Conservation (phyloP, 2,888 invertebrate genomes). For the Oscheius sp. region DNA sequence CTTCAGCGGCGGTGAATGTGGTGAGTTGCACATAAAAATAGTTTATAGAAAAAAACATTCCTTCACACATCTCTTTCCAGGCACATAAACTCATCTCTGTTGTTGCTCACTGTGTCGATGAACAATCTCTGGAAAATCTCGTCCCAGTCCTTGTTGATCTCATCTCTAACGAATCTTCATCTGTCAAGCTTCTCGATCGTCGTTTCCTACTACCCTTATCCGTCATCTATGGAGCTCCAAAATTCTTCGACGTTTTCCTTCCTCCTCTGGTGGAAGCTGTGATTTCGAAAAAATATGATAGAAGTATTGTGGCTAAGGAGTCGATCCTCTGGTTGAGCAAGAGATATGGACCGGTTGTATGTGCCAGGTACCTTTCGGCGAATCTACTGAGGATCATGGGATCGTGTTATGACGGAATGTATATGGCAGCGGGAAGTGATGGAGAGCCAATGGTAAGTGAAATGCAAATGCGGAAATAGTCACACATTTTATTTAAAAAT, state of each 20-base stretch:
- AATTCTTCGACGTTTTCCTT: conserved; percentile 59
- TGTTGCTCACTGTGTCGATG: conserved; percentile 41
- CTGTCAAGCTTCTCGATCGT: conserved; percentile 62
- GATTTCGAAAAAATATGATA: conserved; percentile 41
- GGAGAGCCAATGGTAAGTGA: conserved; percentile 10
- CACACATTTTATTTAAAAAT: no score
- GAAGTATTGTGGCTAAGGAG: conserved; percentile 61
- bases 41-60: not conserved
- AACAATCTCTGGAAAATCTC: conserved; percentile 39
- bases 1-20: conserved; percentile 43
- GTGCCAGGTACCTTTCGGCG: conserved; percentile 84
- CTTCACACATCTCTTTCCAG: conserved; percentile 30
- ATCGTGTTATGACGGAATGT: conserved; percentile 83
- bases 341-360: conserved; percentile 90
- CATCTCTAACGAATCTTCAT: conserved; percentile 48
- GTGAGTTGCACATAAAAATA: conserved; percentile 15
- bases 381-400: conserved; percentile 87
- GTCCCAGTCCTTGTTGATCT: conserved; percentile 47
- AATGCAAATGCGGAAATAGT: no score
- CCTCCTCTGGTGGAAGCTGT: conserved; percentile 63
- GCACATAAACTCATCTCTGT: conserved; percentile 49
- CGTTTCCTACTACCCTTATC: conserved; percentile 62
- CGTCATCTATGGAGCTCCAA: conserved; percentile 57
- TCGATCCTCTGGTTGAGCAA: conserved; percentile 78
- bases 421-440: not conserved